These are phyloP conservation scores for Platorchestia sp. DNA, from an alignment of 1,140 invertebrate genomes.

Conservation along the genomic window DNA sequence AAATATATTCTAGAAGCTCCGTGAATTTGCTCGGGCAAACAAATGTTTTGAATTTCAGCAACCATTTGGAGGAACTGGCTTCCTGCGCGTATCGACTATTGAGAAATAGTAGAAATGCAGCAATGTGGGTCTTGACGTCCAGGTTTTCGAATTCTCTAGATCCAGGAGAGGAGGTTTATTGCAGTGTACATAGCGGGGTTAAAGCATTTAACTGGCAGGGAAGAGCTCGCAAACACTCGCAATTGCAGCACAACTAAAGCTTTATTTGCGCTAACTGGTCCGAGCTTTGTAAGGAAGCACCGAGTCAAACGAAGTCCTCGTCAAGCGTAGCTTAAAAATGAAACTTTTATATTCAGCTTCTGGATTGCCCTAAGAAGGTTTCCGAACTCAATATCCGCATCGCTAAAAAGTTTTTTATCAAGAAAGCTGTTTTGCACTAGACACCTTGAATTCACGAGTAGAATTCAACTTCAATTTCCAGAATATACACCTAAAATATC, in stretches of 20 bases:
- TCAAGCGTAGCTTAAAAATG: neutral
- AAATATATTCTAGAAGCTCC: neutral
- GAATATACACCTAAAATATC: neutral
- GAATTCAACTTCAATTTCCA: neutral
- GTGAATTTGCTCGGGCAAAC: neutral
- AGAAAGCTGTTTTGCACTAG: too few species aligned
- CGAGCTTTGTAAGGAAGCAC: neutral
- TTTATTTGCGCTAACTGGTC: neutral
- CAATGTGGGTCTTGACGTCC: neutral
- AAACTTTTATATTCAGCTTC: neutral
- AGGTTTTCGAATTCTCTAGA: conserved; percentile 39
- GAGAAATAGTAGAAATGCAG: neutral
- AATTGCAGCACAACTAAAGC: conserved; percentile 12
- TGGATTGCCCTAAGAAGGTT: neutral
- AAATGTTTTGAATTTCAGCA: neutral
- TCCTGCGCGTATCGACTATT: neutral
- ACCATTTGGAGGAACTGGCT: neutral
- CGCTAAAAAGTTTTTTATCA: neutral
- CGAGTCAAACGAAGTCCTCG: neutral
- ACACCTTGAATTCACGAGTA: too few species aligned
- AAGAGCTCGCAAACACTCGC: neutral
- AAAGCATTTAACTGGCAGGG: conserved; percentile 20
- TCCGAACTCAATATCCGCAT: neutral
- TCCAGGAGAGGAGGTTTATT: neutral
- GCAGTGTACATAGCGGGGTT: neutral